A percentile compares a stretch with the other conserved stretches of the same genome.
Conservation (phyloP, 2,797 vertebrate species). For the Perodicticus potto region DNA sequence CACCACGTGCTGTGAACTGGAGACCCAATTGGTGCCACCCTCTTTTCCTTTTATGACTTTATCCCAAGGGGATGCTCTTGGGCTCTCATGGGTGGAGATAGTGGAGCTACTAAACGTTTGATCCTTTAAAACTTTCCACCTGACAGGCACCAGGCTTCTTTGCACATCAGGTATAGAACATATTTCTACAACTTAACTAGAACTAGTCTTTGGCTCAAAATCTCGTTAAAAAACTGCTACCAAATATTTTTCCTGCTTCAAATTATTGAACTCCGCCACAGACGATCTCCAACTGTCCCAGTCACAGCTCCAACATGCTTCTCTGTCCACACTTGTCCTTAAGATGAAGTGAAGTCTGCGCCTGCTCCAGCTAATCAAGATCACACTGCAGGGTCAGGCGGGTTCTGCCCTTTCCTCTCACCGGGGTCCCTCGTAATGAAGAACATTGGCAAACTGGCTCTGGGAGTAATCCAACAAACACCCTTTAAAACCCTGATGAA, state of each 20-base stretch:
- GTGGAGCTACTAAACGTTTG: background rate
- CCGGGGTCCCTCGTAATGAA: background rate
- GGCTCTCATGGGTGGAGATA: background rate
- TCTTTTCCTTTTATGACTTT: conserved; percentile 4
- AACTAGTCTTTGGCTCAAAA: background rate
- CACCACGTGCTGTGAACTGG: background rate
- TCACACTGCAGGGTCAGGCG: fast-evolving
- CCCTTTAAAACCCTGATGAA: background rate
- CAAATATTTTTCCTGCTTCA: background rate
- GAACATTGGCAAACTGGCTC: conserved; percentile 11
- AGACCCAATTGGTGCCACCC: background rate
- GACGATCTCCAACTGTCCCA: fast-evolving
- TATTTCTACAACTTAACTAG: background rate
- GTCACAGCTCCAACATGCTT: background rate
- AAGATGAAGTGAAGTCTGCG: background rate
- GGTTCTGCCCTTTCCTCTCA: background rate
- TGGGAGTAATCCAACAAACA: conserved; percentile 18
- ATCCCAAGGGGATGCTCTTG: background rate
- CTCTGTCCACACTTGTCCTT: background rate
- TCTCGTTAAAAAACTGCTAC: background rate
- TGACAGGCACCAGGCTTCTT: background rate
- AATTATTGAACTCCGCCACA: background rate
- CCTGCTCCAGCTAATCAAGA: background rate
- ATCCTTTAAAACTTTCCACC: background rate
- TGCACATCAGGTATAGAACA: background rate